Evolutionary conservation across 2,888 invertebrate genomes (phyloP), one percentile per base, ranked within the genome.

Genomic region (Coelogynopora nodosa): DNA sequence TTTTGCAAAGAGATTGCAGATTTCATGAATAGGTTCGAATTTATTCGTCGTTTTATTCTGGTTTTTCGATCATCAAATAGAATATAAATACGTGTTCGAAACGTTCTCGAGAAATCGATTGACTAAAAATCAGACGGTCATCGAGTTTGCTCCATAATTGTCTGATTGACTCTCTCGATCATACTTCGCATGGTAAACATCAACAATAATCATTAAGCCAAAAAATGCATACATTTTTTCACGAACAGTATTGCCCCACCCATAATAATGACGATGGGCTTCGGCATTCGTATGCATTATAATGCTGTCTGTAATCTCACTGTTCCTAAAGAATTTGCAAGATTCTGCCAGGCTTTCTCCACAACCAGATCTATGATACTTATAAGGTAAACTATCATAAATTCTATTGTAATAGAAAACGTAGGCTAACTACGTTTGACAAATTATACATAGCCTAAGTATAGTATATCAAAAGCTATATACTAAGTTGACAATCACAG

Each of bases 131-230:
- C 74, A 26, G 74, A 74, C 74, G 74, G 74, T 26, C 74, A 74
- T 74, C 74, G 23, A 74, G 74, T 74, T 5, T 74, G 74, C 74
- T 74, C 74, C 74, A 74, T 74, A 74, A 13, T 74, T 74, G 74
- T 74, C 27, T 74, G 18, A 74, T 74, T 74, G 23, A 23, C 74
- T n/a, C n/a, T n/a, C n/a, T n/a, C n/a, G n/a, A n/a, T 74, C 74
- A 74, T 74, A n/a, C 23, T 74, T 74, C 74, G 74, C 74, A 13
- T 74, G 74, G 27, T 74, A 74, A 74, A 26, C 74, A 74, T 2
- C 74, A 74, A 26, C 74, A 74, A 74, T 10, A 74, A 74, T 74
- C 74, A 74, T 10, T 74, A 74, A 74, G 74, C 27, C 74, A 74
- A n/a, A 74, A 74, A 5, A 74, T 74, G 18, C 27, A 74, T 74